phyloP scores from a whole-genome alignment of 2,797 vertebrate species.

The Melanotaenia nigrans region DNA sequence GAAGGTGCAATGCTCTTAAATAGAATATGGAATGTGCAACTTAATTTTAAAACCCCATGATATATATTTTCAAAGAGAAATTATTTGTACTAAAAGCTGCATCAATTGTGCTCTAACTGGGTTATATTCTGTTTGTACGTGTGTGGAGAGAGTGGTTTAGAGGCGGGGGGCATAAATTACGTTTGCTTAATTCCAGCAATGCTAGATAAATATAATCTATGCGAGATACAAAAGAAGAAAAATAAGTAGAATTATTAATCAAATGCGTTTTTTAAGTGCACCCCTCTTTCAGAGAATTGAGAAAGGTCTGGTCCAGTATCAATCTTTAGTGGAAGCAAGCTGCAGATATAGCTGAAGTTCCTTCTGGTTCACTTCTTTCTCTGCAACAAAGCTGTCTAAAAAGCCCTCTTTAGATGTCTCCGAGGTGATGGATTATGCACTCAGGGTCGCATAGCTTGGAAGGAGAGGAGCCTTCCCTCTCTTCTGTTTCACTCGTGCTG shows the following conservation, averaged over 20 bases:
- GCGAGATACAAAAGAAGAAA: too few species aligned
- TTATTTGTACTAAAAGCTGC: conserved; percentile 38
- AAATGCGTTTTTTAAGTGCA: conserved; percentile 9
- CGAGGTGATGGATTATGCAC: conserved; percentile 79
- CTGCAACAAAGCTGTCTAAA: conserved; percentile 77
- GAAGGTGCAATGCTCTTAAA: conserved; percentile 27
- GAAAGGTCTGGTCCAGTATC: conserved; percentile 48
- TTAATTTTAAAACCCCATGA: conserved; percentile 38
- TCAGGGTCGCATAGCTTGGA: conserved; percentile 71
- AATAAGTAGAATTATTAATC: too few species aligned
- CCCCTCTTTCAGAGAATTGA: conserved; percentile 21
- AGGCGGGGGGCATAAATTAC: conserved; percentile 31
- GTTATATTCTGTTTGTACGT: conserved; percentile 17
- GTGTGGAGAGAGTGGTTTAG: conserved; percentile 4
- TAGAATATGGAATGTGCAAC: conserved; percentile 43
- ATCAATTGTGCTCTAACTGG: conserved; percentile 51
- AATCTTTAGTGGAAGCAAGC: conserved; percentile 54
- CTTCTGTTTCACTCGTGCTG: conserved; percentile 61
- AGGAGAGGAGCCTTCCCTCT: conserved; percentile 69
- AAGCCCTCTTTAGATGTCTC: conserved; percentile 74
- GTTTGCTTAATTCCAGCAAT: conserved; percentile 46
- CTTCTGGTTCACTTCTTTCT: conserved; percentile 65
- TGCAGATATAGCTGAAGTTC: conserved; percentile 60
- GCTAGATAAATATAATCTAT: background rate
- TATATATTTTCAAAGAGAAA: conserved; percentile 22